Conservation (phyloP, 1,140 invertebrate species). For the Caerostris extrusa region DNA sequence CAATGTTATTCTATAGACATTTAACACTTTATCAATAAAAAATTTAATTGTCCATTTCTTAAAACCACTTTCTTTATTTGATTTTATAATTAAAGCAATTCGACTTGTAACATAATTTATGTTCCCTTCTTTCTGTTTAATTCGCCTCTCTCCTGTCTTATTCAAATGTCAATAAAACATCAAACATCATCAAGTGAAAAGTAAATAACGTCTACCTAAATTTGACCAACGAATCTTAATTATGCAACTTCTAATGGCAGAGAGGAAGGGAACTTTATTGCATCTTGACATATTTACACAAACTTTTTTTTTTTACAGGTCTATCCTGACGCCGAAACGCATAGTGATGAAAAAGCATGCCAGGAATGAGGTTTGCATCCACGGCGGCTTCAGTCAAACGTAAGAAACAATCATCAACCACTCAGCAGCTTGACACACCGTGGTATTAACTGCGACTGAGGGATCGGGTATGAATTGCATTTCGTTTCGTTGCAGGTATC, state of each 20-base stretch:
- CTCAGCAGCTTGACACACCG: slow-evolving; percentile 29
- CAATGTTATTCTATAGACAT: neutral
- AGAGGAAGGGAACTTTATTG: neutral
- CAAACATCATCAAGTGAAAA: neutral
- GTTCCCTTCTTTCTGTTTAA: neutral
- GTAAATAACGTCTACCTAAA: neutral
- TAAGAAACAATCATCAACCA: slow-evolving; percentile 17
- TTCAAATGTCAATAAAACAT: neutral
- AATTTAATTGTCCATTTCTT: slow-evolving; percentile 6
- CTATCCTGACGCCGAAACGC: neutral
- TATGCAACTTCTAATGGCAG: slow-evolving; percentile 2
- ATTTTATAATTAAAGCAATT: neutral
- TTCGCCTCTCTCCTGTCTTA: neutral
- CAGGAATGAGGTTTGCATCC: slow-evolving; percentile 12
- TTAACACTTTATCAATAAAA: slow-evolving; percentile 19
- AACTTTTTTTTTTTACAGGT: neutral
- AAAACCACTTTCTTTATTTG: slow-evolving; percentile 11
- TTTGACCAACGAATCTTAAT: neutral
- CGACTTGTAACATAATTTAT: neutral
- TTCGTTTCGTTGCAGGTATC: neutral
- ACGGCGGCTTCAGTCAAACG: slow-evolving; percentile 47
- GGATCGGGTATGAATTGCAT: neutral
- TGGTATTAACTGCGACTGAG: slow-evolving; percentile 25
- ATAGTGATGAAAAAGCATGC: neutral
- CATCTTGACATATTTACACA: slow-evolving; percentile 27